Base-by-base conservation (phyloP, 2,113 vertebrate species). In the Mustela lutreola region DNA sequence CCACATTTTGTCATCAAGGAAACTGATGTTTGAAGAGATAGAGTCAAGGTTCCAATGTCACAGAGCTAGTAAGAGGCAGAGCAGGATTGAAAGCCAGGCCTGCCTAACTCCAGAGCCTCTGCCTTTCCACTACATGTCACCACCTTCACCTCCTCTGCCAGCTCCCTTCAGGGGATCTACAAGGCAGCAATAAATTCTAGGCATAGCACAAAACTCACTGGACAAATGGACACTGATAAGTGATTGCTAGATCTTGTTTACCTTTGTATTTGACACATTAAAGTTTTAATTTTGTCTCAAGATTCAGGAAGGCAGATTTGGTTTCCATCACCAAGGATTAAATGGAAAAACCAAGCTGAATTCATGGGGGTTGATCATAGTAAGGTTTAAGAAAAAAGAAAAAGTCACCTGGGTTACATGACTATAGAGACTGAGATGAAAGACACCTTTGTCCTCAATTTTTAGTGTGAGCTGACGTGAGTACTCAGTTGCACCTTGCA, bases 51-150 rank as follows among this genome's bases (percentile, higher is more conserved):
- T 6, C 31, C 28, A 42, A 39, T 18, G 56, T 60, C 73, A 19
- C 24, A n/a, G 93, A 70, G 63, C 65, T 45, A 60, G 56, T 28
- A 9, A 67, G 79, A 67, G 58, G 16, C 7, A n/a, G 60, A 82
- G 60, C 11, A 50, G 36, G 92, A 16, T 70, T 45, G 28, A 80
- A 95, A n/a, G 18, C 24, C 65, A 81, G 78, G 60, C 21, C 22
- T n/a, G 11, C 16, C 50, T 62, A 33, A 78, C 60, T 73, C 63
- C 50, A 65, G 75, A 56, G 53, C 62, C n/a, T 31, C 5, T 83
- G n/a, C 31, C 36, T 91, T 78, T 26, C 31, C 15, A 26, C 4
- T 15, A 0, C 0, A 1, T 10, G 4, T 12, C 56, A 0, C 4
- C 71, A 71, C n/a, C 3, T 11, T 1, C 1, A 7, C 4, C 24